phyloP scores from a whole-genome alignment of 2,797 vertebrate species.

The Muscicapa comitata region DNA sequence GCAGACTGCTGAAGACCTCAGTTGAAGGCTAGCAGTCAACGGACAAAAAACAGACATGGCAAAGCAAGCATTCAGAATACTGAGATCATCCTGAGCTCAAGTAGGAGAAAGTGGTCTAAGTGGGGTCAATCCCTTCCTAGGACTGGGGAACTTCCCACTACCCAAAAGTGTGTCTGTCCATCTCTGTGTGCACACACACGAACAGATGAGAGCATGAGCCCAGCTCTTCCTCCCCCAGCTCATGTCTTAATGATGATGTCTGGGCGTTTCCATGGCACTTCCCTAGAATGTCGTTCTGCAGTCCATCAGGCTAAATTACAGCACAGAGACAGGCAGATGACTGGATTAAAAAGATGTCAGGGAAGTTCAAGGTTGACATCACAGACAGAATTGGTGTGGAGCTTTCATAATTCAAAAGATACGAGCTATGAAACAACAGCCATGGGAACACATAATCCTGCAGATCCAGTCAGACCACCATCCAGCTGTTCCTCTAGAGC shows the following conservation, averaged over 20 bases:
- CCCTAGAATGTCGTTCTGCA: conserved; percentile 52
- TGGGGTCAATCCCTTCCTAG: not conserved
- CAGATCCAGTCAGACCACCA: not conserved
- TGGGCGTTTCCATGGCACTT: conserved; percentile 53
- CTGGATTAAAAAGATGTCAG: conserved; percentile 64
- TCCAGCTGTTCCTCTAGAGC: not conserved
- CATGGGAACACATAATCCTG: conserved; percentile 6
- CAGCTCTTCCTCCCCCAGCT: not conserved
- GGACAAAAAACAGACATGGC: not conserved
- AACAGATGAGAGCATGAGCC: not conserved
- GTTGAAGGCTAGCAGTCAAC: not conserved
- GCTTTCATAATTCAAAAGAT: conserved; percentile 52
- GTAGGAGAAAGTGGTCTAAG: not conserved
- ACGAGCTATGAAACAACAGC: conserved; percentile 33
- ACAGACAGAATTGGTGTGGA: conserved; percentile 24
- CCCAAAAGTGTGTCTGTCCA: not conserved
- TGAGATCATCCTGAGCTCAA: not conserved
- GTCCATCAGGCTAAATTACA: conserved; percentile 42
- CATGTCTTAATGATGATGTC: conserved; percentile 46
- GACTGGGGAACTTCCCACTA: not conserved
- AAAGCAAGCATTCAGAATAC: not conserved
- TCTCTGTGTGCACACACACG: fast-evolving
- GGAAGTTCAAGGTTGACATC: conserved; percentile 55
- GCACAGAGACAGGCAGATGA: conserved; percentile 49
- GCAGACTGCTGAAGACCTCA: not conserved